Percentiles rank a stretch among this genome's conserved stretches.
These are phyloP conservation scores for Capitella teleta DNA, from an alignment of 1,140 invertebrate species.

Conservation along the genomic window DNA sequence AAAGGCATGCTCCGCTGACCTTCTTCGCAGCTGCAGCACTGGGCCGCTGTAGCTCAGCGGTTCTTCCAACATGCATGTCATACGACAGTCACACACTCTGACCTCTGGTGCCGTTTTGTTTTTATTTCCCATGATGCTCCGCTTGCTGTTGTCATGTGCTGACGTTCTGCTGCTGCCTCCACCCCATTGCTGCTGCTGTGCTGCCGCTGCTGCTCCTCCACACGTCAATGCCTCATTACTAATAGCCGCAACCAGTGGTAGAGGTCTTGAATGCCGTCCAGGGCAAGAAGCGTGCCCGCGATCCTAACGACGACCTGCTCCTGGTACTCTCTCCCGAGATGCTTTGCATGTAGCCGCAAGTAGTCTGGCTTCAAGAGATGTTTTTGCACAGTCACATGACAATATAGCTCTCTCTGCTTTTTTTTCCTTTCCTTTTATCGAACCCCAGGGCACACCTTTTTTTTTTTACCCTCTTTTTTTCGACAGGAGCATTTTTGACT, in stretches of 20 bases:
- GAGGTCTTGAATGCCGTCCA: constrained; percentile 38
- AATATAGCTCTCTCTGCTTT: too few species aligned
- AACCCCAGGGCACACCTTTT: too few species aligned
- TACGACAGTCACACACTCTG: too few species aligned
- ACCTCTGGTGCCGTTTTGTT: constrained; percentile 18
- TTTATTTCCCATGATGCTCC: constrained; percentile 38
- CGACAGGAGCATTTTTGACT: too few species aligned
- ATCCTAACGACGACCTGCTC: constrained; percentile 74
- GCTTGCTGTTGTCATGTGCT: constrained; percentile 46
- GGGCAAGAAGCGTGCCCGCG: constrained; percentile 74
- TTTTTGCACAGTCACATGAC: constrained; percentile 41
- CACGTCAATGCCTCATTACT: constrained; percentile 20
- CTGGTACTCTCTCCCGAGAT: constrained; percentile 61
- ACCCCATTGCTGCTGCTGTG: constrained; percentile 38
- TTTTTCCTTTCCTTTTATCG: too few species aligned
- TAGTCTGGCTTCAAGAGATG: constrained; percentile 19
- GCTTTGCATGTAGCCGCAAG: constrained; percentile 45
- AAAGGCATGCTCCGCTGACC: too few species aligned
- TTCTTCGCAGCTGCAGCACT: too few species aligned
- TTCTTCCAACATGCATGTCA: too few species aligned
- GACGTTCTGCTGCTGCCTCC: constrained; percentile 36
- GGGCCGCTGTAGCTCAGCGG: too few species aligned
- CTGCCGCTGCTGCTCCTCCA: constrained; percentile 15
- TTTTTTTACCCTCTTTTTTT: too few species aligned
- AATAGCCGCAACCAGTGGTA: constrained; percentile 42